These are phyloP conservation scores for Acrocera orbiculus DNA, from an alignment of 2,888 invertebrate genomes.

Conservation along the genomic window DNA sequence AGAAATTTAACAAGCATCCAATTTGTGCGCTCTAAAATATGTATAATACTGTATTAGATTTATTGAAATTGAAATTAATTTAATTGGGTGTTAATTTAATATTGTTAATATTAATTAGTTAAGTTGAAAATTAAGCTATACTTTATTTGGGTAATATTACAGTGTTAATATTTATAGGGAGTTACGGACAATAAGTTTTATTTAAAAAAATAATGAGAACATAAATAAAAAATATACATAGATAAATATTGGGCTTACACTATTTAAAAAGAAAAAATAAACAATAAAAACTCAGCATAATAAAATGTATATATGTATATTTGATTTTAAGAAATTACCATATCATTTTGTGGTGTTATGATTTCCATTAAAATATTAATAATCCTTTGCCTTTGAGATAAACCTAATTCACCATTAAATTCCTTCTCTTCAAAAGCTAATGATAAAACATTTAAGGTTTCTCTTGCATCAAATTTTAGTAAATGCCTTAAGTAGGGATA, in stretches of 20 bases:
- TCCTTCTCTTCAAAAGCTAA: slow-evolving; percentile 70
- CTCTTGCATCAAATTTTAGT: slow-evolving; percentile 64
- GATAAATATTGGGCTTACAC: no score
- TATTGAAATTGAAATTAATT: background rate
- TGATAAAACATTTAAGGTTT: slow-evolving; percentile 69
- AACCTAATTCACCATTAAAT: slow-evolving; percentile 53
- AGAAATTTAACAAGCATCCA: slow-evolving; percentile 45
- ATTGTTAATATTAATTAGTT: no score
- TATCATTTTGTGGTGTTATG: slow-evolving; percentile 47
- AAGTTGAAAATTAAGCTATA: no score
- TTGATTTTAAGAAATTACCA: slow-evolving; percentile 37
- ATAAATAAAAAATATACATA: no score
- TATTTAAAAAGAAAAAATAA: no score
- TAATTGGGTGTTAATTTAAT: no score
- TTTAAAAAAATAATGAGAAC: background rate
- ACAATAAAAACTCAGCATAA: no score
- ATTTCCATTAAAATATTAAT: slow-evolving; percentile 62
- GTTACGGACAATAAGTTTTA: background rate
- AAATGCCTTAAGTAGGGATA: slow-evolving; percentile 58
- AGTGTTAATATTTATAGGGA: no score
- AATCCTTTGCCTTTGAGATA: slow-evolving; percentile 53
- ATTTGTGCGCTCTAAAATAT: slow-evolving; percentile 31
- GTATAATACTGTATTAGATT: slow-evolving; percentile 1
- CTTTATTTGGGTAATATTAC: no score
- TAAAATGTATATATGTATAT: no score